Evolutionary conservation across 2,113 vertebrate species (phyloP).

Genomic region (Mormyrus lacerda): DNA sequence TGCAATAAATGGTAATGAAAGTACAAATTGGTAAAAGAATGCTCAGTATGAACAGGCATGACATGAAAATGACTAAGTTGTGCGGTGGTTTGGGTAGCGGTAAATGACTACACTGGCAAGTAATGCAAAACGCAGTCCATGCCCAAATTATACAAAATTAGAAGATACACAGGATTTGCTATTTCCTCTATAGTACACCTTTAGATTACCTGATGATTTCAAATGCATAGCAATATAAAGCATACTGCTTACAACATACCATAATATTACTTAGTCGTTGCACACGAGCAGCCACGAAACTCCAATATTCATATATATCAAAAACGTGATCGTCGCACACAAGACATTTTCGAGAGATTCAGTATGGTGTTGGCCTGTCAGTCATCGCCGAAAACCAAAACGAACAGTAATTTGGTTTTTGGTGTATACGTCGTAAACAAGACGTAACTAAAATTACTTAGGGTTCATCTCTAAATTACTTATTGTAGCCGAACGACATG

Average conservation of each 20-base stretch:
- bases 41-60: background rate
- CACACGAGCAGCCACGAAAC: background rate
- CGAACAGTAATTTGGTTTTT: background rate
- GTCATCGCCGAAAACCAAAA: background rate
- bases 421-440: background rate
- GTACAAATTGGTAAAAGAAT: background rate
- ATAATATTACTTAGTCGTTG: background rate
- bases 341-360: background rate
- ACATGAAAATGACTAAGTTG: background rate
- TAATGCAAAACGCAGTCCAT: background rate
- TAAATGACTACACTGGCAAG: background rate
- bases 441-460: background rate
- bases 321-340: background rate
- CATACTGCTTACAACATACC: background rate
- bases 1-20: background rate
- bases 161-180: background rate
- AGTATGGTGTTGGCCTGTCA: background rate
- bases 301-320: background rate
- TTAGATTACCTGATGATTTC: background rate
- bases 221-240: background rate
- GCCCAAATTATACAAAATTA: background rate
- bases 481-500: background rate
- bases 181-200: background rate
- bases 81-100: background rate
- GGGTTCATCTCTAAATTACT: slow-evolving; percentile 5